Percentiles rank a stretch among this genome's conserved stretches.
Conservation (phyloP, 2,797 vertebrate genomes). For the Darevskia nairensis region DNA sequence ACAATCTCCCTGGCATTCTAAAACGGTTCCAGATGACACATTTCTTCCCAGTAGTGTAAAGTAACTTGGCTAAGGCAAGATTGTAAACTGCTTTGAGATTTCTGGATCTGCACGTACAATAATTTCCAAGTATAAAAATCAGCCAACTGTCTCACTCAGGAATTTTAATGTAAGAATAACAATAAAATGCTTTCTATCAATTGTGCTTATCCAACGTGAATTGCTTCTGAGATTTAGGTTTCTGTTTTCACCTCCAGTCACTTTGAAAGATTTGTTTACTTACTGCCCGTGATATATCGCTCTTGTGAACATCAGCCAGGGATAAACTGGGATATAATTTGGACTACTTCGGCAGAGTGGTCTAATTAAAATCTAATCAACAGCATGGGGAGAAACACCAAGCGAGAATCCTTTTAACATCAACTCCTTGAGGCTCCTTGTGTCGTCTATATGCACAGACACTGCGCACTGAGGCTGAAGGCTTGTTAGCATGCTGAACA, state of each 20-base stretch:
- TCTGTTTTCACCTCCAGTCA: slow-evolving; percentile 24
- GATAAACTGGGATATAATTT: slow-evolving; percentile 54
- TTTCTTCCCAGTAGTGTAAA: neutral
- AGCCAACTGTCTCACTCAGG: neutral
- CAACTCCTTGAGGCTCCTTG: slow-evolving; percentile 51
- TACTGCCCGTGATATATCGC: slow-evolving; percentile 28
- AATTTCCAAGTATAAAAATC: neutral
- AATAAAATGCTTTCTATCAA: neutral
- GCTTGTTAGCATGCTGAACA: slow-evolving; percentile 53
- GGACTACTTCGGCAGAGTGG: slow-evolving; percentile 53
- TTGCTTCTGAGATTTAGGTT: neutral
- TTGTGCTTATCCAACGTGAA: neutral
- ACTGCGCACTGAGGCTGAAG: slow-evolving; percentile 36
- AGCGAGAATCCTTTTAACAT: slow-evolving; percentile 46
- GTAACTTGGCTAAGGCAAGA: neutral
- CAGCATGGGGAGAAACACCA: slow-evolving; percentile 59
- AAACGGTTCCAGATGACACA: neutral
- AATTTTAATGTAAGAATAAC: too few species aligned
- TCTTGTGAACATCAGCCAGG: slow-evolving; percentile 57
- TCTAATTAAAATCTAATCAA: slow-evolving; percentile 70
- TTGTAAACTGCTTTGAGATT: neutral
- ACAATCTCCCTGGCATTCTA: neutral
- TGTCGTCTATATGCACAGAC: slow-evolving; percentile 12
- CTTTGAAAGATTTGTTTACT: slow-evolving; percentile 12
- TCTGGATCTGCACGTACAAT: neutral